phyloP scores from a whole-genome alignment of 2,888 invertebrate species.

The Gnatocerus cornutus region DNA sequence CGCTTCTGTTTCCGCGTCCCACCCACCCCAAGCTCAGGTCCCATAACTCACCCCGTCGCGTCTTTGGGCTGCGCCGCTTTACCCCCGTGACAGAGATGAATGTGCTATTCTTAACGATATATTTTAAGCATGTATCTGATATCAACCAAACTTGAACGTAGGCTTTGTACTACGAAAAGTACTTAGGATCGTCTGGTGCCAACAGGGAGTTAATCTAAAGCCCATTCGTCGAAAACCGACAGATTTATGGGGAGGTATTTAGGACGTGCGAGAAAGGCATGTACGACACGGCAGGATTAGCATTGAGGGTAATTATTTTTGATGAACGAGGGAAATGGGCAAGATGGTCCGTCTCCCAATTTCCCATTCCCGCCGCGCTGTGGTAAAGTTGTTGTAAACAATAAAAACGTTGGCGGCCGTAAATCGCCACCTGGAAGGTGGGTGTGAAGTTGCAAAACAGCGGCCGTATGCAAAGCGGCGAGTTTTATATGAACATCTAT shows the following conservation, averaged over 20 bases:
- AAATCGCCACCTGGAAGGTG: constrained; percentile 59
- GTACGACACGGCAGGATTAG: too few relatives aligned
- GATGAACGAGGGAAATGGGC: too few relatives aligned
- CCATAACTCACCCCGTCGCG: constrained; percentile 59
- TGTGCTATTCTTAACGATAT: constrained; percentile 58
- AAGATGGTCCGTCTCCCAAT: too few relatives aligned
- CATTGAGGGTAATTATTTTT: too few relatives aligned
- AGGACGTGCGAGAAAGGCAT: neutral
- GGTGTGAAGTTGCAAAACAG: constrained; percentile 66
- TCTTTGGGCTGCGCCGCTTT: constrained; percentile 56
- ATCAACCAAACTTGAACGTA: constrained; percentile 58
- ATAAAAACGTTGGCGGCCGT: constrained; percentile 63
- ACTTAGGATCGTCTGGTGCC: constrained; percentile 55
- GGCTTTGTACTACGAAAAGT: constrained; percentile 57
- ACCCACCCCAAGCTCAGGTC: constrained; percentile 57
- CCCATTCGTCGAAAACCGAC: constrained; percentile 3
- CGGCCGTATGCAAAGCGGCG: constrained; percentile 63
- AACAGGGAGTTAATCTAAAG: constrained; percentile 14
- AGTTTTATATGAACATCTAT: constrained; percentile 64
- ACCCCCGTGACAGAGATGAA: constrained; percentile 59
- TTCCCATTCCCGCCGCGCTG: constrained; percentile 22
- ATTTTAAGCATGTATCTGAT: constrained; percentile 54
- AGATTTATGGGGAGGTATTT: constrained; percentile 21
- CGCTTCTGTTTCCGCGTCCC: constrained; percentile 60
- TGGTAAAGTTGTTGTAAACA: constrained; percentile 64